Conservation (phyloP, 2,113 vertebrate genomes). For the Sphyrna mokarran region DNA sequence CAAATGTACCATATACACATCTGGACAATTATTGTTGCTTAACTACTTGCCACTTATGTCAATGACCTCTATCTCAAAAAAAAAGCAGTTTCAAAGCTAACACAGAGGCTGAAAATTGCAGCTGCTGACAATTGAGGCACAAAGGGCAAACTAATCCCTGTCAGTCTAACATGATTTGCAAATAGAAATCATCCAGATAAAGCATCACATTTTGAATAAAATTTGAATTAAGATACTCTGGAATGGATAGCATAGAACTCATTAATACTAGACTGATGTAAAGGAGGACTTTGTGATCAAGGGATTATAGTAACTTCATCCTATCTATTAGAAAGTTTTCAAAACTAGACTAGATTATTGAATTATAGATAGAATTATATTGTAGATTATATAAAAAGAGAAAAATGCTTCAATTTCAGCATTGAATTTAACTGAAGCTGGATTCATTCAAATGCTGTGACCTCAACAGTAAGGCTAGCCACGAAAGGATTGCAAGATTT, state of each 20-base stretch:
- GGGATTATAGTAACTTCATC: not conserved
- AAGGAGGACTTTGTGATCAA: not conserved
- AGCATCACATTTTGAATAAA: not conserved
- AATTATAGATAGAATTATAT: not conserved
- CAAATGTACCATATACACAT: not conserved
- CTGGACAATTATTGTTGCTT: not conserved
- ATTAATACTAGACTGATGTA: not conserved
- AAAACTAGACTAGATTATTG: not conserved
- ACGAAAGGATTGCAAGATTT: not conserved
- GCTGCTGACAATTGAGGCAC: not conserved
- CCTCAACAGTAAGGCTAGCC: not conserved
- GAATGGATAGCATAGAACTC: not conserved
- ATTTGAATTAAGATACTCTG: not conserved
- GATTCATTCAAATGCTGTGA: conserved; percentile 1
- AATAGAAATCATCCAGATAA: not conserved
- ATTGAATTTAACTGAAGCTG: not conserved
- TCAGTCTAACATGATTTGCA: not conserved
- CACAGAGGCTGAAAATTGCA: not conserved
- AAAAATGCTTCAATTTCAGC: not conserved
- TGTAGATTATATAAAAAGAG: not conserved
- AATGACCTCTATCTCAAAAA: not conserved
- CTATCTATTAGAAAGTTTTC: not conserved
- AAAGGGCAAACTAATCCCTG: not conserved
- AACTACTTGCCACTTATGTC: not conserved
- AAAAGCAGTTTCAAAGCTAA: not conserved